Evolutionary conservation across 2,888 invertebrate genomes (phyloP).

Genomic region (Chloroclystis v-ata): DNA sequence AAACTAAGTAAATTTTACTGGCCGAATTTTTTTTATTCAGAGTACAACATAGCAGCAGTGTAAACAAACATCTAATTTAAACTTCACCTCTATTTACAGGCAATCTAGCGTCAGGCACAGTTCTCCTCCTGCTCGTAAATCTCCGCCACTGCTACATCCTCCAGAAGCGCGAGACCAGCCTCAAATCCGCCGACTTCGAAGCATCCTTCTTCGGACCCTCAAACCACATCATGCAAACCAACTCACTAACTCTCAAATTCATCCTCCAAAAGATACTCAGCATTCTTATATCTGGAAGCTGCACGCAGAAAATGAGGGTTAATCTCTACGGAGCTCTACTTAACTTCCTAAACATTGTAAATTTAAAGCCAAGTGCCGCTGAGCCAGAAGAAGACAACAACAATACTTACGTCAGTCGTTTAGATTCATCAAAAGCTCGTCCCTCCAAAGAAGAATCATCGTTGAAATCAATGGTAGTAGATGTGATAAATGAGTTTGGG

Average conservation of each 20-base stretch:
- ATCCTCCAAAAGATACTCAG: constrained; percentile 87
- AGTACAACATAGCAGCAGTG: not conserved
- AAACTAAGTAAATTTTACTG: too few relatives aligned
- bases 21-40: too few relatives aligned
- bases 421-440: constrained; percentile 78
- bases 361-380: constrained; percentile 65
- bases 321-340: constrained; percentile 91
- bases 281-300: constrained; percentile 86
- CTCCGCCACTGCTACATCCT: constrained; percentile 83
- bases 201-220: constrained; percentile 67
- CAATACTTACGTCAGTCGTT: constrained; percentile 80
- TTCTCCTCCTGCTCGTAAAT: constrained; percentile 87
- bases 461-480: constrained; percentile 62
- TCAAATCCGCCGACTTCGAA: constrained; percentile 61
- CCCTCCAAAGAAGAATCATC: constrained; percentile 55
- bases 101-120: constrained; percentile 87
- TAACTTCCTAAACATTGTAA: constrained; percentile 87
- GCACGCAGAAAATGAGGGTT: constrained; percentile 89
- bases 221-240: constrained; percentile 76
- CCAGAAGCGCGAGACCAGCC: constrained; percentile 66
- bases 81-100: constrained; percentile 36
- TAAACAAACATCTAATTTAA: not conserved
- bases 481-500: constrained; percentile 83
- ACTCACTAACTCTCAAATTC: constrained; percentile 82
- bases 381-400: constrained; percentile 59